Base-by-base conservation (phyloP, 2,113 vertebrate genomes). In the Nothobranchius furzeri region DNA sequence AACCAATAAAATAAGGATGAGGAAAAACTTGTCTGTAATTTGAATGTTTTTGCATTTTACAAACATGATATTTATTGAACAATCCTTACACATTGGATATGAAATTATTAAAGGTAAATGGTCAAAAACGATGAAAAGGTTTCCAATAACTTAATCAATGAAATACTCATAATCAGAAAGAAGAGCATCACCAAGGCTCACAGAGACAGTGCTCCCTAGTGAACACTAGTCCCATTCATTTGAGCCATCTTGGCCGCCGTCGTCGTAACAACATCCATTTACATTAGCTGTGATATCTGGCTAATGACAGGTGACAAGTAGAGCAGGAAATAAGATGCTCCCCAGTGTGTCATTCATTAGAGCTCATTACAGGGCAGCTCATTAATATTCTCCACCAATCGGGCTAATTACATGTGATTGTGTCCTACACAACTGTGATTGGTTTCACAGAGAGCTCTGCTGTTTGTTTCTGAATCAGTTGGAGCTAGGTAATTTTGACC, bases 321-420 rank as follows among this genome's bases (percentile, higher is more conserved):
- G 70, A 80, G 72, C 72, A 79, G 87, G 87, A 88, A 86, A 85
- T 76, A 72, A 82, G 85, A 86, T 61, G 50, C 67, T 73, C 57
- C 80, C 73, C 53, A 50, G 73, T 42, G 57, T 20, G 53, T 71
- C 79, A 61, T 81, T 83, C 42, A 85, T 90, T 85, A 86, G 24
- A 55, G 64, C 61, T 78, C 87, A 87, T 90, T 89, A 90, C 81
- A 67, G 74, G 53, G 15, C 9, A 57, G 81, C 65, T 88, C 82
- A 64, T 92, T 90, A 89, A 90, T 90, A 90, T 90, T 85, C 79
- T 69, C 81, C 73, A 79, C 89, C 81, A 89, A 86, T 89, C 71
- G 85, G 80, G 59, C 37, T 76, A 86, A 90, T 91, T 91, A 86
- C 60, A 51, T 6, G 10, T 64, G 40, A 89, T 81, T 76, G 49